Evolutionary conservation across 2,888 invertebrate genomes (phyloP).

Genomic region (Bombyx huttoni): DNA sequence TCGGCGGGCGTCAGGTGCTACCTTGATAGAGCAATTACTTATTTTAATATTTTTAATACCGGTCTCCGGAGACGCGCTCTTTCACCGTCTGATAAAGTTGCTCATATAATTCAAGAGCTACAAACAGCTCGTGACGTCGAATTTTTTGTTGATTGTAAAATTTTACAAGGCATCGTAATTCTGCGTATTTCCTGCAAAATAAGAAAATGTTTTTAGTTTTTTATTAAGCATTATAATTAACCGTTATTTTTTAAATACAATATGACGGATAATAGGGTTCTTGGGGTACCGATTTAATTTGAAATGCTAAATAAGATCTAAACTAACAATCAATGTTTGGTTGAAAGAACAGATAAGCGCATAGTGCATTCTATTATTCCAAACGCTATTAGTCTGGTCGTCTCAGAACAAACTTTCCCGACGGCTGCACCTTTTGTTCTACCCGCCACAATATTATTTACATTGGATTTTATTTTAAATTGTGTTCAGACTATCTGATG

Average conservation of each 20-base stretch:
- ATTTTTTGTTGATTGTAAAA: conserved; percentile 6
- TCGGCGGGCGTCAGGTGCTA: conserved; percentile 48
- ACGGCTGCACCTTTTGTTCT: conserved; percentile 21
- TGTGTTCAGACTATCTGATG: neutral
- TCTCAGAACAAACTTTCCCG: conserved; percentile 36
- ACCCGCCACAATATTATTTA: neutral
- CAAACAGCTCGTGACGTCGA: conserved; percentile 16
- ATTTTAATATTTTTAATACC: conserved; percentile 62
- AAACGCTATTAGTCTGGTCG: conserved; percentile 29
- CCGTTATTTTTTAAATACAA: no score
- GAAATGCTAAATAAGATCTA: no score
- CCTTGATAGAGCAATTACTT: conserved; percentile 60
- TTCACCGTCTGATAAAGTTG: conserved; percentile 34
- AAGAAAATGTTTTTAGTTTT: neutral
- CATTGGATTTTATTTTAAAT: neutral
- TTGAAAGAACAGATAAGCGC: neutral
- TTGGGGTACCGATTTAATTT: no score
- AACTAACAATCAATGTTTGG: no score
- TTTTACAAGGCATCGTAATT: neutral
- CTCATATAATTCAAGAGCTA: conserved; percentile 32
- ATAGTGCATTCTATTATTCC: neutral
- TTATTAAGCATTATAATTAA: no score
- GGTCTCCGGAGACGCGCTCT: conserved; percentile 29
- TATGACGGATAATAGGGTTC: no score
- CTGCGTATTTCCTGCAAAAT: neutral